Evolutionary conservation across 2,113 vertebrate species (phyloP).

Genomic region (Chrysochloris asiatica): DNA sequence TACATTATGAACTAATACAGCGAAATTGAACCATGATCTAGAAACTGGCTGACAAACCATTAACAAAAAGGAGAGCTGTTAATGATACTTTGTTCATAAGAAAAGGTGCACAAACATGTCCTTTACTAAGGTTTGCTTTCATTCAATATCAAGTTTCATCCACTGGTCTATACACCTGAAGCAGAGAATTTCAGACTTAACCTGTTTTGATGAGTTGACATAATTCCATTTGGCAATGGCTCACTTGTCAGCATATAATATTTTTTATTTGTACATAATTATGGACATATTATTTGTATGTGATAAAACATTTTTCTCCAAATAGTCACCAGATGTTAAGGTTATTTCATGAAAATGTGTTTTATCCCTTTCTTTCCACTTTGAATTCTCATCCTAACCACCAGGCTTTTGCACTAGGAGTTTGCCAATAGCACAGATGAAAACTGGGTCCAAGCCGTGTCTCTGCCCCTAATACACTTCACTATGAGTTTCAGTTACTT

Average conservation of each 20-base stretch:
- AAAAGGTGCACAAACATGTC: not conserved
- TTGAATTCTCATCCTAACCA: not conserved
- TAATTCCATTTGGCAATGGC: not conserved
- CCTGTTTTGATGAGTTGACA: not conserved
- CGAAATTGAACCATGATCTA: not conserved
- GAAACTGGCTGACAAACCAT: not conserved
- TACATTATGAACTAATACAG: not conserved
- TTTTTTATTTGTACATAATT: not conserved
- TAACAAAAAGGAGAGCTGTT: not conserved
- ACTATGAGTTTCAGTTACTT: not conserved
- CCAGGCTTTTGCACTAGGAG: not conserved
- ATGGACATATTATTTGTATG: not conserved
- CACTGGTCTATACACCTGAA: not conserved
- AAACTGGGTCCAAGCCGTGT: not conserved
- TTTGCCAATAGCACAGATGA: not conserved
- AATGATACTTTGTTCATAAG: not conserved
- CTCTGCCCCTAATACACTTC: not conserved
- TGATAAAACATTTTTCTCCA: not conserved
- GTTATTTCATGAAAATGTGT: not conserved
- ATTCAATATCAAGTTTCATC: not conserved
- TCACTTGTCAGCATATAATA: not conserved
- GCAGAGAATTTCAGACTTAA: not conserved
- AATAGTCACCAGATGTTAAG: not conserved
- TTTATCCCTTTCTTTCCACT: not conserved
- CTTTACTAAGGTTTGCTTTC: too few species aligned